Evolutionary conservation across 2,888 invertebrate genomes (phyloP).

Genomic region (Polietes domitor): DNA sequence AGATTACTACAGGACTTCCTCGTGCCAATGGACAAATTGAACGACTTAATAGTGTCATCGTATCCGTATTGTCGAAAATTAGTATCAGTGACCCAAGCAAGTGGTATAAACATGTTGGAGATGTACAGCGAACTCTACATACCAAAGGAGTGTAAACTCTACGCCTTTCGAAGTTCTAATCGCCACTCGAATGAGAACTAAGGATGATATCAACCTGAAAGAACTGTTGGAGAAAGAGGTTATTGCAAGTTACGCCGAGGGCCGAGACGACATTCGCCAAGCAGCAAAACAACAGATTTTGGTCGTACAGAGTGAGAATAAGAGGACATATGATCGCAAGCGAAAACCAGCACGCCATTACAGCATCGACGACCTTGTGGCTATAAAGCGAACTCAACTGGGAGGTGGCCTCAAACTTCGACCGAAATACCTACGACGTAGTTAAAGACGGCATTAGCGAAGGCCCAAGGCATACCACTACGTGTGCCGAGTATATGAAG

Average conservation of each 20-base stretch:
- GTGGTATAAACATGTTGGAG: constrained; percentile 53
- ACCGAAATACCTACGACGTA: constrained; percentile 43
- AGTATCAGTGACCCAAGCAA: constrained; percentile 57
- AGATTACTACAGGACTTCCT: constrained; percentile 61
- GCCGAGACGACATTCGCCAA: constrained; percentile 32
- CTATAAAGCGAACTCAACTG: constrained; percentile 49
- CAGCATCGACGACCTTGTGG: constrained; percentile 31
- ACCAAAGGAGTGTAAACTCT: constrained; percentile 55
- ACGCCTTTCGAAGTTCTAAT: constrained; percentile 65
- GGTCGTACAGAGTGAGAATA: constrained; percentile 46
- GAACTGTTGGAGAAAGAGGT: constrained; percentile 53
- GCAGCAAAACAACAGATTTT: constrained; percentile 43
- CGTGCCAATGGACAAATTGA: constrained; percentile 61
- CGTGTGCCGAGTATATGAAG: constrained; percentile 54
- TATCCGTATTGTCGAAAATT: constrained; percentile 50
- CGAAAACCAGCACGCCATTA: constrained; percentile 43
- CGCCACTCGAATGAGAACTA: constrained; percentile 53
- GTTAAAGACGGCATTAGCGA: constrained; percentile 30
- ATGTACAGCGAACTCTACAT: constrained; percentile 59
- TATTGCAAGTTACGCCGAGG: constrained; percentile 37
- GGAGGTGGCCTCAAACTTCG: constrained; percentile 34
- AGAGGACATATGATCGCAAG: constrained; percentile 39
- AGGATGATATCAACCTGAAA: constrained; percentile 46
- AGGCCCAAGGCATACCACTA: constrained; percentile 45
- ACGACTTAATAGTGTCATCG: constrained; percentile 49